Evolutionary conservation across 2,888 invertebrate genomes (phyloP), one percentile per base, ranked within the genome.

Genomic region (Pterostichus niger): DNA sequence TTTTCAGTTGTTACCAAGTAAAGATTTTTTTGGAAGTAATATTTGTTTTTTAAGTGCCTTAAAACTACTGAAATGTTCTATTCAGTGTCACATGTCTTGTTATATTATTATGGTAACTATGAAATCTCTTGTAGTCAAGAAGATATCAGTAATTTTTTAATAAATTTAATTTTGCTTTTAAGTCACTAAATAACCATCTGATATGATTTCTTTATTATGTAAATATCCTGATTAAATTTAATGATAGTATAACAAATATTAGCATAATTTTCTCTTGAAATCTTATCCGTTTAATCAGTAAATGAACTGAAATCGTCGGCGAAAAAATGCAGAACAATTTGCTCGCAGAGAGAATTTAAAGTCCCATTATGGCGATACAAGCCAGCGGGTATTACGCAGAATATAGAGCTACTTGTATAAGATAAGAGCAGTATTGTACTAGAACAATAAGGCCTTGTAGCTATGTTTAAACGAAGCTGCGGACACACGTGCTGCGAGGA

Each of bases 241-340:
- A 24, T 2, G 59, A 59, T 59, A 59, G 11, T 2, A 24, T 2
- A 59, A 31, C 24, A 59, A 59, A 59, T 59, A 59, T 59, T 59
- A 31, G 31, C 59, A 59, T 59, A 59, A 33, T 59, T 59, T 59
- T 59, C 59, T 59, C 59, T 59, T 31, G 59, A 59, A 59, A 59
- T 59, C 59, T 59, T 59, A 59, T 59, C 59, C 31, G 10, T 31
- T n/a, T 24, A 31, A 15, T 24, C 24, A 15, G 59, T 15, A 24
- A 59, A 59, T 33, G 59, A 59, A 31, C 59, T 31, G 31, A 59
- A 59, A 59, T 59, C 59, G 10, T 11, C 11, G 6, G 33, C 10
- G 31, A 9, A 59, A 59, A 59, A 59, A 59, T 59, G 31, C 59
- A 11, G 24, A 15, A 24, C 59, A 59, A 59, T 59, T 59, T 59